phyloP scores from a whole-genome alignment of 2,797 vertebrate genomes.

The Leptodactylus fallax region DNA sequence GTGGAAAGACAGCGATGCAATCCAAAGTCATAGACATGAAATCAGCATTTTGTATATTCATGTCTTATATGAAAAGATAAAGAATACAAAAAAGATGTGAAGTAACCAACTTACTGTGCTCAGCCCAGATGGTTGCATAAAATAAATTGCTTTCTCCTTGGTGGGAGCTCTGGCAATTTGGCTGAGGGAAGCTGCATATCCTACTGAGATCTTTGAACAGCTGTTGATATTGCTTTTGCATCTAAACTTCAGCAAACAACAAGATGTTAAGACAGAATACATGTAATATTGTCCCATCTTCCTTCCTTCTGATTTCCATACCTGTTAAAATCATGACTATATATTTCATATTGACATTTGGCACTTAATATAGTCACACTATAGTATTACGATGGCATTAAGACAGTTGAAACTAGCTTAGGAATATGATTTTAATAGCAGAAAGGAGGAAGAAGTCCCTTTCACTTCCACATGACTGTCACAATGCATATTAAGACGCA shows the following conservation, averaged over 20 bases:
- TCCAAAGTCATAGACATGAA: slow-evolving; percentile 32
- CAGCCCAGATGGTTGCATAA: slow-evolving; percentile 83
- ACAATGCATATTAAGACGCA: not conserved
- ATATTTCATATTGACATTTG: not conserved
- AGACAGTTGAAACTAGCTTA: not conserved
- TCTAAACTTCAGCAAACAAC: slow-evolving; percentile 77
- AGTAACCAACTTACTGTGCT: slow-evolving; percentile 78
- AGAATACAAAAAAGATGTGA: slow-evolving; percentile 72
- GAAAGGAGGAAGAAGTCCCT: not conserved
- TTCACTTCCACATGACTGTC: slow-evolving; percentile 21
- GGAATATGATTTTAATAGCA: not conserved
- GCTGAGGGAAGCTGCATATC: slow-evolving; percentile 78
- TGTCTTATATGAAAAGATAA: slow-evolving; percentile 70
- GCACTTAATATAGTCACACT: not conserved
- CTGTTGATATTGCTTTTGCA: slow-evolving; percentile 81
- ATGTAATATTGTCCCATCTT: slow-evolving; percentile 38
- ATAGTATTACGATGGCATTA: not conserved
- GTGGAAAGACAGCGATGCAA: slow-evolving; percentile 57
- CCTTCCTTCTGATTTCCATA: slow-evolving; percentile 16
- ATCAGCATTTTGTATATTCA: slow-evolving; percentile 71
- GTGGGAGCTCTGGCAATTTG: slow-evolving; percentile 81
- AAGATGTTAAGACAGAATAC: slow-evolving; percentile 79
- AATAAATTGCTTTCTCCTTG: slow-evolving; percentile 81
- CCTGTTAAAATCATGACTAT: slow-evolving; percentile 35
- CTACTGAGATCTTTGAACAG: slow-evolving; percentile 81